Base-by-base conservation (phyloP, 2,113 vertebrate species). In the Aegotheles bennettii region DNA sequence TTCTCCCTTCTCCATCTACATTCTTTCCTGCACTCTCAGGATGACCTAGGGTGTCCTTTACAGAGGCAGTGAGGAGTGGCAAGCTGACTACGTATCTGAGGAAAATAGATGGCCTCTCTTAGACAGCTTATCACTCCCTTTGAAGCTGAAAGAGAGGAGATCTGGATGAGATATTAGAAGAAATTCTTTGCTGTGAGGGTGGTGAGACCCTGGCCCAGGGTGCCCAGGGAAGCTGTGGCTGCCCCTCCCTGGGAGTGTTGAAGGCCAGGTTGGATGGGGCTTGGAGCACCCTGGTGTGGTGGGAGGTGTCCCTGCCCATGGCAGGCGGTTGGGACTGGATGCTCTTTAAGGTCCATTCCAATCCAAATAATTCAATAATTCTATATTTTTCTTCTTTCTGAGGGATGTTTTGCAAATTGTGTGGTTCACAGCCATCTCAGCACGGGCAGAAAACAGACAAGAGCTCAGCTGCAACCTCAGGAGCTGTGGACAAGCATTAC, bases 381-480 rank as follows among this genome's bases (percentile, higher is more conserved):
- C 47, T 47, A 47, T 47, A 47, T 20, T 47, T 20, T 47, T 47
- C 47, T 54, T 15, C 57, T 75, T 93, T 73, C 85, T 15, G 6
- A 26, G 43, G 23, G 36, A 1, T 20, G 10, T 21, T 65, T 73
- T 56, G 48, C 67, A 73, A n/a, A 38, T 23, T 31, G 38, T 13
- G 33, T 4, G 26, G 9, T 20, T 73, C 24, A 24, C 0, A 3
- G 51, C 40, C 10, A 1, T 45, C 73, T 40, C 68, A 73, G 54
- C 12, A 10, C 0, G 0, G 8, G 29, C 29, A 81, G 40, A 43
- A 84, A 60, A 38, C 33, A 84, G 74, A 35, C 3, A 1, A 56
- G 4, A 80, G 45, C 45, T 67, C 29, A 40, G 26, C 42, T 35
- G 65, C 67, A 57, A 24, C 50, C 61, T 18, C 1, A 2, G 74